Conservation (phyloP, 2,797 vertebrate genomes). For the Eulemur mongoz region DNA sequence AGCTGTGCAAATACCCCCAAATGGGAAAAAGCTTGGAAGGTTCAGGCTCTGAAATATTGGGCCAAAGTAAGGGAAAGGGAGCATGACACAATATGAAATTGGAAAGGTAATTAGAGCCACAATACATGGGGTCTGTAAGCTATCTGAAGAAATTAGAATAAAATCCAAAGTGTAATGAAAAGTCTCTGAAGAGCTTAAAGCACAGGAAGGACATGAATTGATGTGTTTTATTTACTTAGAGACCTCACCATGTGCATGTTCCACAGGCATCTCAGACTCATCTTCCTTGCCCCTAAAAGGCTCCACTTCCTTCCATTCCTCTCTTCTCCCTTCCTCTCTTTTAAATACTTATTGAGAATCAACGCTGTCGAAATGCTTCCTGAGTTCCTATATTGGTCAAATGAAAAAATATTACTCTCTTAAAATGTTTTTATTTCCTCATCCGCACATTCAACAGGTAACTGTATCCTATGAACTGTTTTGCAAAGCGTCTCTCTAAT, state of each 20-base stretch:
- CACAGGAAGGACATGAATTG: not conserved
- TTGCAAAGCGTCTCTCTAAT: not conserved
- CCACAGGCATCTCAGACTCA: not conserved
- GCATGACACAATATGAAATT: not conserved
- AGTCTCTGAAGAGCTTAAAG: not conserved
- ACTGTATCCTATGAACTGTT: not conserved
- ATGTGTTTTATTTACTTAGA: not conserved
- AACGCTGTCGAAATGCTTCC: not conserved
- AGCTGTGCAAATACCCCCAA: not conserved
- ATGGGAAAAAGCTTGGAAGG: not conserved
- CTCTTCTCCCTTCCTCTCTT: not conserved
- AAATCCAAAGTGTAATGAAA: not conserved
- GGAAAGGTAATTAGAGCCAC: not conserved
- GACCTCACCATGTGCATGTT: not conserved
- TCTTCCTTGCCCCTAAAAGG: not conserved
- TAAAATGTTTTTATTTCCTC: not conserved
- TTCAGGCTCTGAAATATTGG: not conserved
- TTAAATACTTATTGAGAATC: conserved; percentile 16
- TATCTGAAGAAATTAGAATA: not conserved
- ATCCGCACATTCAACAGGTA: not conserved
- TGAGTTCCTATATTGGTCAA: not conserved
- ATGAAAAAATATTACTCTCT: not conserved
- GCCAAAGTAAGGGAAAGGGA: not conserved
- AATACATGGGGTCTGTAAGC: not conserved
- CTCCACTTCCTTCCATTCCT: not conserved